phyloP scores from a whole-genome alignment of 2,797 vertebrate species.

The Pterois miles region DNA sequence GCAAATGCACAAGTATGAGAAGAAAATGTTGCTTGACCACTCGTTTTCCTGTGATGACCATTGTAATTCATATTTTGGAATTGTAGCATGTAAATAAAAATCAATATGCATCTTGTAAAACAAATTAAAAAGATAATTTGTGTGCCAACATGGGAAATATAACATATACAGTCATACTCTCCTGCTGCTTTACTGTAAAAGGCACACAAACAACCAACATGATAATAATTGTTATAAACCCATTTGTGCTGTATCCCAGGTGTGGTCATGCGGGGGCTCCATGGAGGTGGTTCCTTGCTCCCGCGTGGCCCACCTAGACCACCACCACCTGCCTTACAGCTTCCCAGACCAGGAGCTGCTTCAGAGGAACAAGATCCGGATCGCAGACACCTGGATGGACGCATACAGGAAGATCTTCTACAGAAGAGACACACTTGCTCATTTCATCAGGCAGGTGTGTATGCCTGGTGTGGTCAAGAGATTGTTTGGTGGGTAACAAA shows the following conservation, averaged over 20 bases:
- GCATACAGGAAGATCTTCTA: conserved; percentile 89
- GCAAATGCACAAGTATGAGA: neutral
- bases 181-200: neutral
- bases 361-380: conserved; percentile 86
- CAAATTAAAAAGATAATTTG: neutral
- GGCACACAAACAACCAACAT: neutral
- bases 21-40: conserved; percentile 16
- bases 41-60: neutral
- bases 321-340: conserved; percentile 55
- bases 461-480: neutral
- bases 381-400: conserved; percentile 91
- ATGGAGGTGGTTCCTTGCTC: conserved; percentile 92
- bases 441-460: conserved; percentile 84
- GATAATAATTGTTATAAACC: neutral
- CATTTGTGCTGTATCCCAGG: conserved; percentile 70
- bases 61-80: neutral
- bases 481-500: neutral
- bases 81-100: neutral
- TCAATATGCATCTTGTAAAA: neutral
- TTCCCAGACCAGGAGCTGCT: conserved; percentile 79
- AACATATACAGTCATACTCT: neutral
- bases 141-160: neutral
- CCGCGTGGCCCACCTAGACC: conserved; percentile 86
- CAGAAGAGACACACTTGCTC: conserved; percentile 83
- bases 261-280: conserved; percentile 93